Conservation (phyloP, 2,113 vertebrate species). For the Triplophysa rosa region DNA sequence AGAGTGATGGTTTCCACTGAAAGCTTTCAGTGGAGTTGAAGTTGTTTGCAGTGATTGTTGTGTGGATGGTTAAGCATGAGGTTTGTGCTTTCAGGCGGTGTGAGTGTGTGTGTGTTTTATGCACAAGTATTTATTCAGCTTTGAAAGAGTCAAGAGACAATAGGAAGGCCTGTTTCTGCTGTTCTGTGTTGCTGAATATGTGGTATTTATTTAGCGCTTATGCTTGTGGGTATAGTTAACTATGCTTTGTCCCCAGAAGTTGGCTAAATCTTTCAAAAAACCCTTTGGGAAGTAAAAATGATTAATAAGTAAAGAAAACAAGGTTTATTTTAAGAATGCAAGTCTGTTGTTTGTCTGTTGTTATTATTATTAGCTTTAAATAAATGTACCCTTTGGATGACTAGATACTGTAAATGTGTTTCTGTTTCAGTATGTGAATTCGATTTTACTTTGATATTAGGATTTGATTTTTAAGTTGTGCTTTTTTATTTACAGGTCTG, state of each 20-base stretch:
- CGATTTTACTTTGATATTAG: not conserved
- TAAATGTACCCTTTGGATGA: too few relatives aligned
- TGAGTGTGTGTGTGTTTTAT: slow-evolving; percentile 29
- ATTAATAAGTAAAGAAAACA: too few relatives aligned
- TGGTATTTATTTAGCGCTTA: slow-evolving; percentile 60
- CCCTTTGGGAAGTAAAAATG: not conserved
- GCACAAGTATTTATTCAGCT: slow-evolving; percentile 66
- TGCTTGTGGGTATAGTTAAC: slow-evolving; percentile 49
- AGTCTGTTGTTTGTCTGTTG: not conserved
- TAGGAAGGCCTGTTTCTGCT: slow-evolving; percentile 47
- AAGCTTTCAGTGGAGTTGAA: not conserved
- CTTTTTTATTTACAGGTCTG: slow-evolving; percentile 77
- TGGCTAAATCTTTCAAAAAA: not conserved
- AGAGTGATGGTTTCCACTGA: not conserved
- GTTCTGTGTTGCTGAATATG: slow-evolving; percentile 26
- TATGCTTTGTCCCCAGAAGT: not conserved
- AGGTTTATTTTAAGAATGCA: not conserved
- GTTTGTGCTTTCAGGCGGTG: not conserved
- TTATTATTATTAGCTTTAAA: too few relatives aligned
- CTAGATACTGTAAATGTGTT: not conserved
- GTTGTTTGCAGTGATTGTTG: slow-evolving; percentile 46
- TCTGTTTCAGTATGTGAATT: not conserved
- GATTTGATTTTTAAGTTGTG: not conserved
- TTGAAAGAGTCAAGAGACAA: slow-evolving; percentile 66
- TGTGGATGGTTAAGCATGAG: slow-evolving; percentile 22